Conservation (phyloP, 2,888 invertebrate species). For the Pollenia griseotomentosa region DNA sequence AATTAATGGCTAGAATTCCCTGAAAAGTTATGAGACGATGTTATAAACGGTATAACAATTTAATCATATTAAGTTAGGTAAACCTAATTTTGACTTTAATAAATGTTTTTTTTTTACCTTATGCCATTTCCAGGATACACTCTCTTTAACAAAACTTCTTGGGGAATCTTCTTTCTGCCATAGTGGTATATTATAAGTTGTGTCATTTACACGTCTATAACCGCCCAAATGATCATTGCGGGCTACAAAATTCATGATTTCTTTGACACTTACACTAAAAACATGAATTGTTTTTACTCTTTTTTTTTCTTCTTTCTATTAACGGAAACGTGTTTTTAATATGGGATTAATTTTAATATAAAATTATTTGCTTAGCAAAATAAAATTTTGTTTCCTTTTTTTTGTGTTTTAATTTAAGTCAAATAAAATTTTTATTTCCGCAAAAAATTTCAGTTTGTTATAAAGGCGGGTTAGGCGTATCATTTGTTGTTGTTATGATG, state of each 20-base stretch:
- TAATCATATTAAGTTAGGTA: no score
- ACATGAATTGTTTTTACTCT: background rate
- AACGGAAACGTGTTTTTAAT: slow-evolving; percentile 41
- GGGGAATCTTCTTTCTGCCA: slow-evolving; percentile 75
- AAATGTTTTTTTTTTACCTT: slow-evolving; percentile 73
- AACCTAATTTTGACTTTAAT: no score
- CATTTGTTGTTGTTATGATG: slow-evolving; percentile 76
- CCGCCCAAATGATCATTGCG: slow-evolving; percentile 81
- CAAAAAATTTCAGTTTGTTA: slow-evolving; percentile 81
- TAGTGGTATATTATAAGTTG: slow-evolving; percentile 76
- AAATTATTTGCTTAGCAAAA: slow-evolving; percentile 6
- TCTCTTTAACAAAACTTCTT: slow-evolving; percentile 68
- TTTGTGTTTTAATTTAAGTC: slow-evolving; percentile 4
- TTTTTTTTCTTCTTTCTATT: background rate
- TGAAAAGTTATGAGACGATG: no score
- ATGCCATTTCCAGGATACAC: slow-evolving; percentile 76
- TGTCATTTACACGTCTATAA: slow-evolving; percentile 80
- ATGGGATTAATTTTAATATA: slow-evolving; percentile 27
- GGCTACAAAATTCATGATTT: slow-evolving; percentile 82
- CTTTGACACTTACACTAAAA: slow-evolving; percentile 7
- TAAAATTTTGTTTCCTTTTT: slow-evolving; percentile 5
- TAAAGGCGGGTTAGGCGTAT: slow-evolving; percentile 77
- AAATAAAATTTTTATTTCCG: slow-evolving; percentile 80
- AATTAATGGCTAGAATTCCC: no score
- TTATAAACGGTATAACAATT: no score